Percentiles rank a stretch among this genome's conserved stretches.
Evolutionary conservation across 2,888 invertebrate genomes (phyloP).

Genomic region (Pandemis corylana): DNA sequence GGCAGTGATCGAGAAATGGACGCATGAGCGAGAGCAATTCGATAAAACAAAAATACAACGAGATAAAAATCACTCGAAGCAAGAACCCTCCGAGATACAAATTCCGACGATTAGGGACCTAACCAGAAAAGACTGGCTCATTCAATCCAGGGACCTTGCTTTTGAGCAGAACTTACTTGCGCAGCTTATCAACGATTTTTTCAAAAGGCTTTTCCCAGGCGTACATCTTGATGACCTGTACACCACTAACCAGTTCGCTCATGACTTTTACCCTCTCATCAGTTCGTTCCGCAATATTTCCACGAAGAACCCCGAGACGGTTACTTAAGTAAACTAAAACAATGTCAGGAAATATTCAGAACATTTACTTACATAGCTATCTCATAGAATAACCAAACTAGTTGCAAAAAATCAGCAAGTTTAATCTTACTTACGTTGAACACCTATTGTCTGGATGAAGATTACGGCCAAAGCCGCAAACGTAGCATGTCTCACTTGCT

Average conservation of each 20-base stretch:
- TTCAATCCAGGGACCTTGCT: too few relatives aligned
- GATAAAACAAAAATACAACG: too few relatives aligned
- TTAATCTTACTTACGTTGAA: slow-evolving; percentile 67
- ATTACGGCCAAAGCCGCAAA: slow-evolving; percentile 76
- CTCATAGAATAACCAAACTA: too few relatives aligned
- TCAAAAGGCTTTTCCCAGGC: slow-evolving; percentile 93
- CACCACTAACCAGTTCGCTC: slow-evolving; percentile 92
- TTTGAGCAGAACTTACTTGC: slow-evolving; percentile 83
- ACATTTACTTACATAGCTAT: too few relatives aligned
- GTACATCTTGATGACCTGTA: slow-evolving; percentile 94
- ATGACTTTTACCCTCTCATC: slow-evolving; percentile 91
- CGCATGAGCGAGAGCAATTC: too few relatives aligned
- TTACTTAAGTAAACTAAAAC: slow-evolving; percentile 74
- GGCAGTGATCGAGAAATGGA: too few relatives aligned
- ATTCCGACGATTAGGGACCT: too few relatives aligned
- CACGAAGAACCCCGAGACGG: slow-evolving; percentile 76
- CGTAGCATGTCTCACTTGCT: slow-evolving; percentile 72
- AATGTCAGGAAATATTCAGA: background rate
- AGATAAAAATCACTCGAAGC: too few relatives aligned
- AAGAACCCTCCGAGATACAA: too few relatives aligned
- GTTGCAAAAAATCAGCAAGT: too few relatives aligned
- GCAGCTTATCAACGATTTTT: slow-evolving; percentile 86
- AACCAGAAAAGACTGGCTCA: too few relatives aligned
- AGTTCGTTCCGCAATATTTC: slow-evolving; percentile 88
- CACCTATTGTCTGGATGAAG: slow-evolving; percentile 86